These are phyloP conservation scores for Blastomussa wellsi DNA, from an alignment of 92 coral and sea anemone genomes.

Conservation along the genomic window DNA sequence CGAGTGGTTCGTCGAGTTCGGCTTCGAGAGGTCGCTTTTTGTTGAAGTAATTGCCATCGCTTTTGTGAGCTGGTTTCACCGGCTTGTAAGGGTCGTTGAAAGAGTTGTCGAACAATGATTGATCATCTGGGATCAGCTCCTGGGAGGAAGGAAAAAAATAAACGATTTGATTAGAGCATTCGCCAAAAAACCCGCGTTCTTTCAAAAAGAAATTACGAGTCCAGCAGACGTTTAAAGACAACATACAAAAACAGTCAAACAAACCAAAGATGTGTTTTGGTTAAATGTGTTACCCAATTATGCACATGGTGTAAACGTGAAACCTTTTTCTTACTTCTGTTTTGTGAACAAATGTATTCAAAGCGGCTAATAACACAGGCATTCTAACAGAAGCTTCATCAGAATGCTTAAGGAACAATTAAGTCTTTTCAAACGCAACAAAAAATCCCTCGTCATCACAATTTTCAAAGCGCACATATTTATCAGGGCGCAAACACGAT, in stretches of 20 bases:
- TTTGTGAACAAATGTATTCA: background rate
- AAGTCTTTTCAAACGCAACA: constrained; percentile 15
- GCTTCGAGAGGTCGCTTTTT: constrained; percentile 89
- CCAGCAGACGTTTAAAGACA: background rate
- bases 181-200: background rate
- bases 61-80: constrained; percentile 67
- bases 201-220: background rate
- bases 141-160: constrained; percentile 5
- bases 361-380: constrained; percentile 9
- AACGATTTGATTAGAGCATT: background rate
- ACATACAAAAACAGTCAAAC: background rate
- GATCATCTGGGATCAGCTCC: constrained; percentile 90
- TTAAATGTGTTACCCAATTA: background rate
- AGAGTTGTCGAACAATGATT: constrained; percentile 88
- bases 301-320: constrained; percentile 6
- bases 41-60: constrained; percentile 64
- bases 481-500: background rate
- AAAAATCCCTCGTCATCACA: background rate
- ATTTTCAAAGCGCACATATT: background rate
- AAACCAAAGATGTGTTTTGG: background rate
- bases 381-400: constrained; percentile 11
- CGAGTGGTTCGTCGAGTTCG: constrained; percentile 90
- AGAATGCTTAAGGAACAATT: constrained; percentile 39
- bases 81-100: constrained; percentile 97
- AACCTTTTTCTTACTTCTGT: background rate